A percentile compares a stretch with the other conserved stretches of the same genome.
phyloP scores from a whole-genome alignment of 2,888 invertebrate species.

The Geotrupes spiniger region DNA sequence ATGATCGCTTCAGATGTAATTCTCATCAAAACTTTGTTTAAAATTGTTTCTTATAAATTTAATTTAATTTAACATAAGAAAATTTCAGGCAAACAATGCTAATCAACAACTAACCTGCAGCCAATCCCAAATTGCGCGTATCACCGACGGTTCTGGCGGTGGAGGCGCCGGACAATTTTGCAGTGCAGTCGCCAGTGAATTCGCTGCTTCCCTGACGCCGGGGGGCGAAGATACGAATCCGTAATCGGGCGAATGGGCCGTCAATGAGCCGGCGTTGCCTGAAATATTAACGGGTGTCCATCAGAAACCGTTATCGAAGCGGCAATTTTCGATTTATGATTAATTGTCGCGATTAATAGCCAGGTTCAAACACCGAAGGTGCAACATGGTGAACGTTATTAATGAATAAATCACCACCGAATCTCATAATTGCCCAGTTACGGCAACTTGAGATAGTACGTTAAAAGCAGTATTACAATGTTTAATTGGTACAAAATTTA shows the following conservation, averaged over 20 bases:
- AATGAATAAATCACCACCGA: too few relatives aligned
- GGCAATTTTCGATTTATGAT: slow-evolving; percentile 4
- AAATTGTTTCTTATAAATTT: too few relatives aligned
- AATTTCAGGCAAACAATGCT: not conserved
- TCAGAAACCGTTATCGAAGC: slow-evolving; percentile 14
- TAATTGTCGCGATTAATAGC: too few relatives aligned
- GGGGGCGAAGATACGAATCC: slow-evolving; percentile 41
- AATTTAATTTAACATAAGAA: too few relatives aligned
- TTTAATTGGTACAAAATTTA: too few relatives aligned
- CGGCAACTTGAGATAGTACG: too few relatives aligned
- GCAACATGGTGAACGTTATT: too few relatives aligned
- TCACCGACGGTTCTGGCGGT: slow-evolving; percentile 65
- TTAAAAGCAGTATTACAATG: too few relatives aligned
- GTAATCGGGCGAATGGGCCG: slow-evolving; percentile 48
- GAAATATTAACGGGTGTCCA: slow-evolving; percentile 27
- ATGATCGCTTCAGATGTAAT: too few relatives aligned
- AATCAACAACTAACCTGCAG: slow-evolving; percentile 47
- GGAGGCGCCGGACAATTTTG: slow-evolving; percentile 64
- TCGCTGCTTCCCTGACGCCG: slow-evolving; percentile 62
- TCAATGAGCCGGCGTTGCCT: slow-evolving; percentile 46
- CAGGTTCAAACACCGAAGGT: too few relatives aligned
- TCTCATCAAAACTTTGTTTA: too few relatives aligned
- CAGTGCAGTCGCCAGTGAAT: slow-evolving; percentile 62
- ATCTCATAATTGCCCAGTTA: too few relatives aligned
- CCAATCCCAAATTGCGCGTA: slow-evolving; percentile 66